Base-by-base conservation (phyloP, 2,888 invertebrate genomes). In the Oligia strigilis region DNA sequence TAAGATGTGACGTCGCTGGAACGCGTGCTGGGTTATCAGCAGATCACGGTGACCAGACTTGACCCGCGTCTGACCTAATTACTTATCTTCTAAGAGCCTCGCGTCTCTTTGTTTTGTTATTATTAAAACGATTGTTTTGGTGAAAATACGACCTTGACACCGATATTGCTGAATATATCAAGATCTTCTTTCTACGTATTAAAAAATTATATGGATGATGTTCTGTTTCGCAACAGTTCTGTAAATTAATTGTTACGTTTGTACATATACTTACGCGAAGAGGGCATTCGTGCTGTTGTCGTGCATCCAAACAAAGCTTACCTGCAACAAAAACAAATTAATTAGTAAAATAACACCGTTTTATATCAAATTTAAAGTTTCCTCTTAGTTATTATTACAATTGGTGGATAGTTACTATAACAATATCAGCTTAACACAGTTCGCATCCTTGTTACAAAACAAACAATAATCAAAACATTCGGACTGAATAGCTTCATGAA, bases 51-150 rank as follows among this genome's bases (percentile, higher is more conserved):
- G 94, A 93, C 95, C 95, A 95, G 94, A 94, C 94, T 91, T 93
- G 94, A 95, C 95, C 95, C 93, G 88, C 91, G 92, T 93, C 92
- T 94, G 95, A 94, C 96, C 96, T 92, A 96, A 94, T 96, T 96
- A 94, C 89, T 93, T 95, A 95, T 95, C 95, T 89, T 85, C 86
- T 89, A 90, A 89, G 92, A 91, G 89, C 92, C 84, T 90, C 89
- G 89, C 89, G 89, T 84, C 88, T 91, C 92, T 91, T 83, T 89
- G 91, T 92, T 91, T 88, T 87, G 88, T 82, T 90, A 85, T 88
- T 82, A 80, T 82, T 87, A 89, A 88, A 89, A 87, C 84, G 88
- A 89, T 91, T 92, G 89, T 92, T 92, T 91, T 87, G 86, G 90
- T 88, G 83, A 88, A 89, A 90, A 87, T 87, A 77, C 87, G 90